Evolutionary conservation across 2,888 invertebrate genomes (phyloP), one percentile per base, ranked within the genome.

Genomic region (Pherbina coryleti): DNA sequence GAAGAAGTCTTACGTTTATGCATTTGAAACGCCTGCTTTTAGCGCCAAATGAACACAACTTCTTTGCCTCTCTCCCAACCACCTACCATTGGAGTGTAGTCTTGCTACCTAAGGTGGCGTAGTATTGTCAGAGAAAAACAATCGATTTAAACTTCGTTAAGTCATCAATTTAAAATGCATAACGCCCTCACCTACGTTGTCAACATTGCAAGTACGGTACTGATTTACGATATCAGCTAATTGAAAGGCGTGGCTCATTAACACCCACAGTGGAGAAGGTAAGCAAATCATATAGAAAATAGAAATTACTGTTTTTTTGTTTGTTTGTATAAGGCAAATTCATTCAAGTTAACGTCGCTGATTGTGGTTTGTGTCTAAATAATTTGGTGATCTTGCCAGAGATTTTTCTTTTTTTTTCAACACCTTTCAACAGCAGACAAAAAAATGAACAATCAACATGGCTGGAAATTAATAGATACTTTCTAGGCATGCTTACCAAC

Each of bases 151-250:
- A 55, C 67, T 66, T 60, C 49, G 67, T 57, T 17, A 37, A 72
- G 53, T 55, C 67, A 49, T 60, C 76, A 76, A 76, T 78, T 78
- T 69, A 76, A 76, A 78, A 76, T 78, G 75, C 76, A 78, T 62
- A 78, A 78, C 75, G 72, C 67, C 69, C n/a, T 31, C 60, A 19
- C 69, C 34, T 11, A 14, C 37, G 75, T 55, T 57, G 71, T 53
- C 19, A 25, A 37, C 37, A 17, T 25, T 14, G 34, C 37, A 11
- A 28, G 4, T 44, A 25, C 19, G 14, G 60, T n/a, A 31, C 34
- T 74, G 69, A 78, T 69, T 74, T 49, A 78, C 74, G 77, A 74
- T 78, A 51, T 51, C 74, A 37, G 62, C 49, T 19, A 19, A 19
- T 55, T 44, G 70, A 69, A 70, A 67, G 74, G 60, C 67, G 77